Conservation (phyloP, 2,888 invertebrate genomes). For the Drosophila setosimentum region DNA sequence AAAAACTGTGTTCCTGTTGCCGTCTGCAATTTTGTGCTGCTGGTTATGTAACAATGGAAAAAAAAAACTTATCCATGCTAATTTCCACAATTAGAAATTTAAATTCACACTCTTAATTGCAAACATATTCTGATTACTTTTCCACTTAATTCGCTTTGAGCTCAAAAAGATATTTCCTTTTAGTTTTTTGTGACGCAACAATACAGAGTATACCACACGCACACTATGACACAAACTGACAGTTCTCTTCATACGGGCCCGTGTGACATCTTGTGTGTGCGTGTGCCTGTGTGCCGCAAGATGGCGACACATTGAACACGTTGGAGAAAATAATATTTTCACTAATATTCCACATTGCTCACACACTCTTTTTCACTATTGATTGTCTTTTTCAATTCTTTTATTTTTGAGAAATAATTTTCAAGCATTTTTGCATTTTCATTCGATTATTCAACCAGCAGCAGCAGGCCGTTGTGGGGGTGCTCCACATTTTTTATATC, state of each 20-base stretch:
- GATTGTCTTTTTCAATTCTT: constrained; percentile 17
- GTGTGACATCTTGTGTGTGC: constrained; percentile 54
- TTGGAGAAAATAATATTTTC: constrained; percentile 56
- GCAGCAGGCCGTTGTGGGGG: constrained; percentile 31
- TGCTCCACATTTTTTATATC: constrained; percentile 51
- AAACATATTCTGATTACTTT: constrained; percentile 24
- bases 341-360: constrained; percentile 32
- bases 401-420: constrained; percentile 23
- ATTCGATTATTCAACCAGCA: constrained; percentile 75
- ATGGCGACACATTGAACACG: constrained; percentile 71
- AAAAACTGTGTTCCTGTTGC: constrained; percentile 37
- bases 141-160: constrained; percentile 26
- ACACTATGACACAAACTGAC: constrained; percentile 52
- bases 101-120: constrained; percentile 11
- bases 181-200: constrained; percentile 72
- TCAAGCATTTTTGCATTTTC: constrained; percentile 42
- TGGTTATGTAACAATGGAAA: constrained; percentile 67
- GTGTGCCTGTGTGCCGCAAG: constrained; percentile 67
- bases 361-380: constrained; percentile 50
- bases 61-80: constrained; percentile 40
- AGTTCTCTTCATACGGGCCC: constrained; percentile 47
- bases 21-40: constrained; percentile 46
- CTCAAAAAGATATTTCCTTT: constrained; percentile 32
- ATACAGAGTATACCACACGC: constrained; percentile 48
- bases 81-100: constrained; percentile 15